Conservation (phyloP, 2,888 invertebrate genomes). For the Meghimatium bilineatum region DNA sequence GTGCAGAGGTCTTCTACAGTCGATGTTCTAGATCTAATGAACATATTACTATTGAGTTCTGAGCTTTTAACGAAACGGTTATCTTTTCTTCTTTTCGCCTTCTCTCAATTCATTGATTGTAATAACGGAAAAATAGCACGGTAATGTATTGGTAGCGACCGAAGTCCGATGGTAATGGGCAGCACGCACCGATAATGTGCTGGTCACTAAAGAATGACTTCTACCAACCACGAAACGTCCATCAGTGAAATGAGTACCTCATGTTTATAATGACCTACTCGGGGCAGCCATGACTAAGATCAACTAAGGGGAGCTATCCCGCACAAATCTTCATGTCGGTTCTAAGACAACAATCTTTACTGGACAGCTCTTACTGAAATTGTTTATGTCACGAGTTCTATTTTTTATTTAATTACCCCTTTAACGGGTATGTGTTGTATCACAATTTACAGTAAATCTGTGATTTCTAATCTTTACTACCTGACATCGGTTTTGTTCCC, state of each 20-base stretch:
- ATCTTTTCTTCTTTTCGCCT: not conserved
- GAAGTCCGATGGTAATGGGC: conserved; percentile 22
- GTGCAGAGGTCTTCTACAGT: too few species aligned
- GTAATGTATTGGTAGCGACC: not conserved
- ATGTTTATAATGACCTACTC: conserved; percentile 5
- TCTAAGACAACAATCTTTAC: not conserved
- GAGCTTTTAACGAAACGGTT: not conserved
- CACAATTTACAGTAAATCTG: too few species aligned
- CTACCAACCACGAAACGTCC: conserved; percentile 8
- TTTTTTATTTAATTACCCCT: too few species aligned
- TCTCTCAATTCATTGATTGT: not conserved
- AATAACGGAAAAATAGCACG: not conserved
- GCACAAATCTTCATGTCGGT: not conserved
- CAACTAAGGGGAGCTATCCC: not conserved
- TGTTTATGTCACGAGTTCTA: too few species aligned
- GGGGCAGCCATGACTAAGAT: not conserved
- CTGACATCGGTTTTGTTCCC: too few species aligned
- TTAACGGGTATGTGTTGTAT: too few species aligned
- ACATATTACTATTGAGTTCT: too few species aligned
- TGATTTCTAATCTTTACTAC: too few species aligned
- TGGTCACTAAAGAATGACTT: conserved; percentile 23
- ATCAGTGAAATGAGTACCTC: conserved; percentile 9
- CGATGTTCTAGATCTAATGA: too few species aligned
- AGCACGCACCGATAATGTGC: conserved; percentile 10
- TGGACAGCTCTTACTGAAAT: too few species aligned